Evolutionary conservation across 2,888 invertebrate species (phyloP).

Genomic region (Spialia ferax): DNA sequence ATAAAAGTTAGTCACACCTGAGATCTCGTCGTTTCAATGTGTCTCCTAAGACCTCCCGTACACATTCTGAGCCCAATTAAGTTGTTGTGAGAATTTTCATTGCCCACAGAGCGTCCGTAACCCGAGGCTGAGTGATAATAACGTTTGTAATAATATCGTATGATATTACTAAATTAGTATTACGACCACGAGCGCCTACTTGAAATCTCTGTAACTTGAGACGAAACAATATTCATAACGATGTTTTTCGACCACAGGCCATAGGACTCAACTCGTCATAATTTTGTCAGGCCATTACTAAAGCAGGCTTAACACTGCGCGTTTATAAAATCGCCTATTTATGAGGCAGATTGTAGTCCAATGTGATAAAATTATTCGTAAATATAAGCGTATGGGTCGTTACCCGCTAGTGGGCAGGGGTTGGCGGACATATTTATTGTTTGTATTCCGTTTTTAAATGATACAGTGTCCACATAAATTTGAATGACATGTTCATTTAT

Average conservation of each 20-base stretch:
- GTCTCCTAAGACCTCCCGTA: no score
- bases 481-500: not conserved
- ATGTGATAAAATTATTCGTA: conserved; percentile 24
- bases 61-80: no score
- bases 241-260: not conserved
- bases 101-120: not conserved
- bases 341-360: conserved; percentile 7
- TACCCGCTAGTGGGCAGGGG: conserved; percentile 14
- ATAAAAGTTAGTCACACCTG: no score
- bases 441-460: conserved; percentile 11
- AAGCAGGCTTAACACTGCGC: not conserved
- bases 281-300: not conserved
- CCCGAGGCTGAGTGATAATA: not conserved
- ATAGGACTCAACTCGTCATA: not conserved
- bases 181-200: not conserved
- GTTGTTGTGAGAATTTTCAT: not conserved
- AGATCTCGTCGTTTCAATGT: no score
- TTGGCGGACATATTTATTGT: conserved; percentile 16
- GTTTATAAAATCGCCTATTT: conserved; percentile 22
- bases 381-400: conserved; percentile 14
- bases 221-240: not conserved
- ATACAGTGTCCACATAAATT: conserved; percentile 8
- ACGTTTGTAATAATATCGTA: not conserved
- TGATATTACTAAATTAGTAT: not conserved
- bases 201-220: not conserved